A percentile compares a stretch with the other conserved stretches of the same genome.
phyloP scores from a whole-genome alignment of 1,140 invertebrate genomes.

The Octopus sinensis region DNA sequence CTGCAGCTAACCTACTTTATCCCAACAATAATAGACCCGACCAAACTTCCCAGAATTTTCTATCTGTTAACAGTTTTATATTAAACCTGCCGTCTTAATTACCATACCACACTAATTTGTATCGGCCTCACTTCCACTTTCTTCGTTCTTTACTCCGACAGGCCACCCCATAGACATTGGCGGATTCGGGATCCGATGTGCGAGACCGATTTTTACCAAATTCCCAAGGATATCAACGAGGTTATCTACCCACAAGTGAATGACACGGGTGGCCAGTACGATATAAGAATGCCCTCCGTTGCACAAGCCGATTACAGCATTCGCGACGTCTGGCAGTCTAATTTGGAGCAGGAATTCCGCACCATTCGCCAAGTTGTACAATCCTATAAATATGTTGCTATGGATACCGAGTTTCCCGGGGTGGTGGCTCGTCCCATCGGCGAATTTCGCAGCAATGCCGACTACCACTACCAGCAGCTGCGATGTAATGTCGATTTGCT shows the following conservation, averaged over 20 bases:
- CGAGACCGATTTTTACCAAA: conserved; percentile 4
- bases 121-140: no score
- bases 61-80: no score
- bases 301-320: conserved; percentile 67
- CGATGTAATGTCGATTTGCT: conserved; percentile 95
- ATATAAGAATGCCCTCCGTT: conserved; percentile 45
- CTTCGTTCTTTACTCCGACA: no score
- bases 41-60: no score
- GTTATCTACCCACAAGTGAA: neutral
- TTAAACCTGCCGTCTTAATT: no score
- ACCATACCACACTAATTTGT: no score
- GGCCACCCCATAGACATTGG: no score
- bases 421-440: conserved; percentile 95
- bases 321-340: conserved; percentile 93
- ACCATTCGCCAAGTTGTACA: conserved; percentile 88
- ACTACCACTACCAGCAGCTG: conserved; percentile 93
- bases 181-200: neutral
- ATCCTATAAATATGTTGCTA: conserved; percentile 94
- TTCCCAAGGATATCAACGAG: neutral
- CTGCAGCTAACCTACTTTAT: no score
- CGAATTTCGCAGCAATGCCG: conserved; percentile 89
- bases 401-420: conserved; percentile 99
- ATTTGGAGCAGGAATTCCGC: conserved; percentile 94
- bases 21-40: no score
- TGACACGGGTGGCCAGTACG: conserved; percentile 23